Evolutionary conservation across 2,113 vertebrate genomes (phyloP).

Genomic region (Canis aureus): DNA sequence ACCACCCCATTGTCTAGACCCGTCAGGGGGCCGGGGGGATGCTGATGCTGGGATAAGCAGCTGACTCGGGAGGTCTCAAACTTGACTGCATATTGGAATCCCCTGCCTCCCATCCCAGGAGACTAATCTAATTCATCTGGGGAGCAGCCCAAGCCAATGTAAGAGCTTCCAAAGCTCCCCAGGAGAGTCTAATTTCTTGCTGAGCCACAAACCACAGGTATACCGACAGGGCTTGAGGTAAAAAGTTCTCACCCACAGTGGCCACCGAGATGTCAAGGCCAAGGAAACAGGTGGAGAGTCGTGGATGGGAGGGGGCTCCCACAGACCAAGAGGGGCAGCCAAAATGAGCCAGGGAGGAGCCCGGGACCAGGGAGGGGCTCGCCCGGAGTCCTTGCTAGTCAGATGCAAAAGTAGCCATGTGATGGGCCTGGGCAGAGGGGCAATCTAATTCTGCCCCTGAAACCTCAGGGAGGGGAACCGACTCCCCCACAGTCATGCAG

Average conservation of each 20-base stretch:
- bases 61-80: neutral
- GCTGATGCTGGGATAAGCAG: too few species aligned
- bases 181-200: neutral
- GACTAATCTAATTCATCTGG: neutral
- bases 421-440: neutral
- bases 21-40: accelerated
- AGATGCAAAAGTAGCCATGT: neutral
- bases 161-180: neutral
- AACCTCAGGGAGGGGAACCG: neutral
- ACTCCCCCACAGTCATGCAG: neutral
- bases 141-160: neutral
- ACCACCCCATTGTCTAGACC: neutral
- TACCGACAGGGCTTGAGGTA: neutral
- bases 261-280: neutral
- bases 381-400: neutral
- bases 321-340: neutral
- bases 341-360: neutral
- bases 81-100: neutral
- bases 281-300: neutral
- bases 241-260: neutral
- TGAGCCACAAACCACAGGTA: neutral
- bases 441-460: neutral
- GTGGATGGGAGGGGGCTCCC: neutral
- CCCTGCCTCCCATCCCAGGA: neutral
- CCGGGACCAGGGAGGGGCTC: neutral